Evolutionary conservation across 2,113 vertebrate species (phyloP).

Genomic region (Calcarius ornatus): DNA sequence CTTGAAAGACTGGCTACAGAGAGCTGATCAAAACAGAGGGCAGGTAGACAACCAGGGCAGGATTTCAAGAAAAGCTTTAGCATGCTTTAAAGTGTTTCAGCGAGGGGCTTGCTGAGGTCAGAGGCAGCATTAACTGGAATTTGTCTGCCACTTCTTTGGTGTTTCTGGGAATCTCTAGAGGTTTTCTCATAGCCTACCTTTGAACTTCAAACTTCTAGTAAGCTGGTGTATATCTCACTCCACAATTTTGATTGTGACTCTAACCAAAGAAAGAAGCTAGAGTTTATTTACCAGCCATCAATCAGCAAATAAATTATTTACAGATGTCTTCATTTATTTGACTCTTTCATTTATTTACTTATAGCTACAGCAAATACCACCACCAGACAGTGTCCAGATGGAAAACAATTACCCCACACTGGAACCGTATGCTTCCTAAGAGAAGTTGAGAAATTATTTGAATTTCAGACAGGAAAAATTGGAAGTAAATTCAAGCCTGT

Average conservation of each 20-base stretch:
- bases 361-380: conserved; percentile 50
- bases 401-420: conserved; percentile 49
- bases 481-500: background rate
- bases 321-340: conserved; percentile 56
- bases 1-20: conserved; percentile 33
- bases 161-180: conserved; percentile 34
- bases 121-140: conserved; percentile 61
- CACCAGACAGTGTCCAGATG: conserved; percentile 59
- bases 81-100: conserved; percentile 38
- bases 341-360: conserved; percentile 62
- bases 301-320: conserved; percentile 64
- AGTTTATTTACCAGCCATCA: conserved; percentile 54
- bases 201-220: conserved; percentile 49
- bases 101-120: conserved; percentile 36
- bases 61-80: conserved; percentile 53
- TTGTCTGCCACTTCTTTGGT: conserved; percentile 50
- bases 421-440: conserved; percentile 21
- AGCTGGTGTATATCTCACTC: background rate
- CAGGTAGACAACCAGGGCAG: conserved; percentile 32
- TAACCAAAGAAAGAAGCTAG: conserved; percentile 26
- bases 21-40: conserved; percentile 57
- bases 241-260: conserved; percentile 9
- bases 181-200: conserved; percentile 31
- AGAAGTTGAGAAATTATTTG: conserved; percentile 20
- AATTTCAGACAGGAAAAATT: background rate